These are phyloP conservation scores for Ryuthela nishihirai DNA, from an alignment of 2,888 invertebrate species.

Conservation along the genomic window DNA sequence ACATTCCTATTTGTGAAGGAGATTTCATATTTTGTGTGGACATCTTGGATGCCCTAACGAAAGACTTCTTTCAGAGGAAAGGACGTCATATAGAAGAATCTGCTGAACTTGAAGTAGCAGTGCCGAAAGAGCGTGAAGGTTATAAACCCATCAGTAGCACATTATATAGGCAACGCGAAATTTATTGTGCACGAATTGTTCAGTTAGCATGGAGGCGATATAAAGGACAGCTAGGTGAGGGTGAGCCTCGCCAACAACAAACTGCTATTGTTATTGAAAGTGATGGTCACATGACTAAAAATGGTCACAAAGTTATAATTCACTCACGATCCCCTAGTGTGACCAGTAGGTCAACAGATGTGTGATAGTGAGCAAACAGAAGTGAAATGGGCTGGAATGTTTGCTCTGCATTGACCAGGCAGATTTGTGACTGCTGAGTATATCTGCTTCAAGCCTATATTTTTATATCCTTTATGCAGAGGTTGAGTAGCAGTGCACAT, in stretches of 20 bases:
- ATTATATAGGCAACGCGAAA: slow-evolving; percentile 91
- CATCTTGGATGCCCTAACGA: slow-evolving; percentile 94
- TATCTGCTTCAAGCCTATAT: slow-evolving; percentile 39
- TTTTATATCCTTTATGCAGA: slow-evolving; percentile 38
- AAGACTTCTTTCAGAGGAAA: slow-evolving; percentile 96
- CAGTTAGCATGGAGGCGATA: slow-evolving; percentile 91
- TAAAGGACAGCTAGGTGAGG: slow-evolving; percentile 60
- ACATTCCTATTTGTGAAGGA: slow-evolving; percentile 94
- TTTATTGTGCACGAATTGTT: slow-evolving; percentile 91
- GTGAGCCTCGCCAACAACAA: slow-evolving; percentile 54
- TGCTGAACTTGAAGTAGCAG: slow-evolving; percentile 73
- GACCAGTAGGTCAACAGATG: slow-evolving; percentile 77
- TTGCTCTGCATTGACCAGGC: slow-evolving; percentile 28
- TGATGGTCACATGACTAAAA: slow-evolving; percentile 77
- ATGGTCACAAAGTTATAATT: slow-evolving; percentile 79
- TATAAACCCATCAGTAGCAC: slow-evolving; percentile 95
- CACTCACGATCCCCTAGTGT: slow-evolving; percentile 81
- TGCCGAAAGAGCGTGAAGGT: slow-evolving; percentile 72
- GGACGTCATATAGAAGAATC: slow-evolving; percentile 91
- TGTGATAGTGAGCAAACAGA: slow-evolving; percentile 61
- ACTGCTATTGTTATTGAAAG: slow-evolving; percentile 81
- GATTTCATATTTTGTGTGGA: slow-evolving; percentile 98
- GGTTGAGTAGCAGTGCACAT: slow-evolving; percentile 32
- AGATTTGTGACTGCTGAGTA: slow-evolving; percentile 31
- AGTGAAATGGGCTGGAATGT: slow-evolving; percentile 2